These are phyloP conservation scores for Struthio camelus DNA, from an alignment of 2,113 vertebrate genomes.

Conservation along the genomic window DNA sequence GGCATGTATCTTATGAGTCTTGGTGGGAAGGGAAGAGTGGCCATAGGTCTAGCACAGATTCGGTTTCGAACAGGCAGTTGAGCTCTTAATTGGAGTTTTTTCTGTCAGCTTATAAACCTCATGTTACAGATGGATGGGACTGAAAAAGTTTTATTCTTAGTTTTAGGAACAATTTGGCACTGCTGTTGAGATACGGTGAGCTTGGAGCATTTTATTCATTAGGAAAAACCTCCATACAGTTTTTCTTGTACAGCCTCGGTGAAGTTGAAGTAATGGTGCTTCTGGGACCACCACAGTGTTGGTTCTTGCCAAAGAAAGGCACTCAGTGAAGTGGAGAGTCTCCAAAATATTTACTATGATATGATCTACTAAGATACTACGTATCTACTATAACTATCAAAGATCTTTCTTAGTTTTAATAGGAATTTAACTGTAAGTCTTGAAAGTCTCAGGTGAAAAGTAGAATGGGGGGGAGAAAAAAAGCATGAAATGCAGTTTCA, in stretches of 20 bases:
- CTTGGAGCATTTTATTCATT: not conserved
- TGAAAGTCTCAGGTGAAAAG: not conserved
- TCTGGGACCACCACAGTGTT: not conserved
- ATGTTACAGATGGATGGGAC: not conserved
- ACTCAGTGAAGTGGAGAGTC: not conserved
- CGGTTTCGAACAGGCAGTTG: not conserved
- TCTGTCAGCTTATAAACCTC: not conserved
- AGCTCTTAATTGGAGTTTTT: not conserved
- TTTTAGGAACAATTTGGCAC: not conserved
- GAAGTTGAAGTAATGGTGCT: not conserved
- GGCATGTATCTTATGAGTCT: not conserved
- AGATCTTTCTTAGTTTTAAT: not conserved
- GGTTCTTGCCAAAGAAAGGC: not conserved
- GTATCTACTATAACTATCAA: too few relatives aligned
- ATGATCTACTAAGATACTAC: too few relatives aligned
- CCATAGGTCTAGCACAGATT: not conserved
- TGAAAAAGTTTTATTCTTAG: not conserved
- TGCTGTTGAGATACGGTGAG: not conserved
- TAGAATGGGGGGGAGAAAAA: fast-evolving
- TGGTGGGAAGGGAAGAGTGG: not conserved
- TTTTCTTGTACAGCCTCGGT: not conserved
- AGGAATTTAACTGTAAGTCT: not conserved
- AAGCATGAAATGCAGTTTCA: fast-evolving
- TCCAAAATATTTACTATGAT: not conserved
- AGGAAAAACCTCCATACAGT: not conserved